phyloP scores from a whole-genome alignment of 30 jellyfish, hydroid and myxozoan genomes.

The Turritopsis rubra region DNA sequence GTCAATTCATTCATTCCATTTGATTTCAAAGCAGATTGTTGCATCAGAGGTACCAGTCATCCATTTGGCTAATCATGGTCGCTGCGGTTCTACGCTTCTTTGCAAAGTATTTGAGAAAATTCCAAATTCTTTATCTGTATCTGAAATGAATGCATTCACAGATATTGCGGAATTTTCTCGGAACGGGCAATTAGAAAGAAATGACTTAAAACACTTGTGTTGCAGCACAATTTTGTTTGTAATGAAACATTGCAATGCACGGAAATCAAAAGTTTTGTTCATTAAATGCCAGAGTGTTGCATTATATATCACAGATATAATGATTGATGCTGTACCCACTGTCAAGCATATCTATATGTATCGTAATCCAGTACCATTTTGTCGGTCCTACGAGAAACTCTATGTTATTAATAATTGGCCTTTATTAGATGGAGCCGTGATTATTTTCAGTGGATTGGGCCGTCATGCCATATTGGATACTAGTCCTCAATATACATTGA shows the following conservation, averaged over 20 bases:
- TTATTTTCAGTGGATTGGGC: constrained; percentile 16
- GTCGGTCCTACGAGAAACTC: constrained; percentile 23
- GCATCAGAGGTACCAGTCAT: constrained; percentile 22
- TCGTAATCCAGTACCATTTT: constrained; percentile 22
- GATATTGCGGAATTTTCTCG: constrained; percentile 29
- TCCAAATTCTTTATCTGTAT: constrained; percentile 14
- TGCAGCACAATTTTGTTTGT: constrained; percentile 1
- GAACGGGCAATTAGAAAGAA: background rate
- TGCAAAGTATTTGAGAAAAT: constrained; percentile 16
- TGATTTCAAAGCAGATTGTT: background rate
- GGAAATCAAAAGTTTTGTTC: constrained; percentile 6
- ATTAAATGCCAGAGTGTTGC: constrained; percentile 26
- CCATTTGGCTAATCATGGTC: constrained; percentile 39
- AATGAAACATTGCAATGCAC: constrained; percentile 19
- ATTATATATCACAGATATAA: constrained; percentile 15
- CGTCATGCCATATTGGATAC: background rate
- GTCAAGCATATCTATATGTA: constrained; percentile 29
- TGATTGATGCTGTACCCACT: constrained; percentile 14
- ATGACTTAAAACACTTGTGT: constrained; percentile 4
- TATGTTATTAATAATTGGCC: constrained; percentile 11
- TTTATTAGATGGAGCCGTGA: background rate
- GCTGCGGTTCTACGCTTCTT: constrained; percentile 31
- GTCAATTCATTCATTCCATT: constrained; percentile 14
- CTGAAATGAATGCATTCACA: constrained; percentile 27
- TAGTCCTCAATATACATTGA: background rate